A percentile compares a stretch with the other conserved stretches of the same genome.
Evolutionary conservation across 2,113 vertebrate species (phyloP).

Genomic region (Mus spicilegus): DNA sequence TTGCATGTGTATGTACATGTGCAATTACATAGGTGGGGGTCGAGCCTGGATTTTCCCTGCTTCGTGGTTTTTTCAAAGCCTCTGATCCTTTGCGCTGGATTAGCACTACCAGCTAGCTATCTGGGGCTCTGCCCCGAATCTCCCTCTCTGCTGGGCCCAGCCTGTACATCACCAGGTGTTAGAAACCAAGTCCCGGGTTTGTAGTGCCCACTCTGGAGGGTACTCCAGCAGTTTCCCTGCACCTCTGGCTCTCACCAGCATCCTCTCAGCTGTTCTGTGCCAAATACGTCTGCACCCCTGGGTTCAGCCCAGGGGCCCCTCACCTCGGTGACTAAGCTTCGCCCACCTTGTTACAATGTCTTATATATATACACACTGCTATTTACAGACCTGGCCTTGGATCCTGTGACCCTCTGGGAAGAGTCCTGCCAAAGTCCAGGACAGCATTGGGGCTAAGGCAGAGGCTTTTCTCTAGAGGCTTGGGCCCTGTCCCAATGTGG

Average conservation of each 20-base stretch:
- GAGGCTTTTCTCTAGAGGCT: not conserved
- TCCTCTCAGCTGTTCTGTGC: not conserved
- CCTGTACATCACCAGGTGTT: not conserved
- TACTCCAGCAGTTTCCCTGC: not conserved
- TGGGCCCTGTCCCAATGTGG: not conserved
- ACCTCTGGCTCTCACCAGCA: not conserved
- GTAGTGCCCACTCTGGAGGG: not conserved
- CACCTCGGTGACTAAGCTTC: not conserved
- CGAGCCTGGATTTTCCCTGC: not conserved
- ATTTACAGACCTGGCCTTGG: not conserved
- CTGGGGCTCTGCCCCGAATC: not conserved
- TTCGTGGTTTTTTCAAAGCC: not conserved
- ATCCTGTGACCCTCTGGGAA: not conserved
- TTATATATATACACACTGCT: not conserved
- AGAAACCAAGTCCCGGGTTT: not conserved
- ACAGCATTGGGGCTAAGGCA: not conserved
- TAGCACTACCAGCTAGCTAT: not conserved
- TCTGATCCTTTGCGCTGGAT: not conserved
- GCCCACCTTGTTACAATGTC: not conserved
- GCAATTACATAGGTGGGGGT: not conserved
- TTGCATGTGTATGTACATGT: not conserved
- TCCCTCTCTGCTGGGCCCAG: not conserved
- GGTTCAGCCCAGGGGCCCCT: not conserved
- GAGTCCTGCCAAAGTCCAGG: not conserved
- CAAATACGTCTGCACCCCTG: not conserved